phyloP scores from a whole-genome alignment of 2,113 vertebrate genomes.

The Clarias gariepinus region DNA sequence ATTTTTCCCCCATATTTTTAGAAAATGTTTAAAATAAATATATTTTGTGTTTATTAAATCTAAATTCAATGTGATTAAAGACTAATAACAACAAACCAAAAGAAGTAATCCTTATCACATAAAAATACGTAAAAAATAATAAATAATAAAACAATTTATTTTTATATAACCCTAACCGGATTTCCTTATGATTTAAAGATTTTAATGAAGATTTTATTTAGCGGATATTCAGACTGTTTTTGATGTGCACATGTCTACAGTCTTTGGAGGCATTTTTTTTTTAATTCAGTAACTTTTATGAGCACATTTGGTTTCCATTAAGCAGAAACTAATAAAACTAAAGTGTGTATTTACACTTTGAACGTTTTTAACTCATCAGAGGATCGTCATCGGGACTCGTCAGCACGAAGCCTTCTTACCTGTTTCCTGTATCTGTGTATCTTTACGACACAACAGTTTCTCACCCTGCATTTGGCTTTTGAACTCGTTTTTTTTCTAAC shows the following conservation, averaged over 20 bases:
- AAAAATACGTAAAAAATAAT: background rate
- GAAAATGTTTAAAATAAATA: too few species aligned
- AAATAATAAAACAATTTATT: background rate
- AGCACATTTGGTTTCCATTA: background rate
- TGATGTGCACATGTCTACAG: background rate
- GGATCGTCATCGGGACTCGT: background rate
- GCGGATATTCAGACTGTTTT: background rate
- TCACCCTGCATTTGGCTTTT: constrained; percentile 8
- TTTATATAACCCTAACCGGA: background rate
- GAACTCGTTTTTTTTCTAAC: background rate
- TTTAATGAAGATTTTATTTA: background rate
- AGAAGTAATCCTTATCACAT: background rate
- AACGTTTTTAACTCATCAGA: background rate
- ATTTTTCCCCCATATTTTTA: too few species aligned
- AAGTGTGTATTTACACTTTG: background rate
- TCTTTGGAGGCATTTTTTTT: background rate
- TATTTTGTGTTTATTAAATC: background rate
- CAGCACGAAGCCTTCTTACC: background rate
- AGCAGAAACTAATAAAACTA: background rate
- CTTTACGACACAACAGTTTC: background rate
- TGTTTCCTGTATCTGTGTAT: constrained; percentile 13
- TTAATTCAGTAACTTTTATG: background rate
- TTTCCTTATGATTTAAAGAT: background rate
- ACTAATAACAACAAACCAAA: background rate
- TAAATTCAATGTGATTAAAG: background rate